Conservation (phyloP, 1,140 invertebrate genomes). For the Drosophila kepulauana region DNA sequence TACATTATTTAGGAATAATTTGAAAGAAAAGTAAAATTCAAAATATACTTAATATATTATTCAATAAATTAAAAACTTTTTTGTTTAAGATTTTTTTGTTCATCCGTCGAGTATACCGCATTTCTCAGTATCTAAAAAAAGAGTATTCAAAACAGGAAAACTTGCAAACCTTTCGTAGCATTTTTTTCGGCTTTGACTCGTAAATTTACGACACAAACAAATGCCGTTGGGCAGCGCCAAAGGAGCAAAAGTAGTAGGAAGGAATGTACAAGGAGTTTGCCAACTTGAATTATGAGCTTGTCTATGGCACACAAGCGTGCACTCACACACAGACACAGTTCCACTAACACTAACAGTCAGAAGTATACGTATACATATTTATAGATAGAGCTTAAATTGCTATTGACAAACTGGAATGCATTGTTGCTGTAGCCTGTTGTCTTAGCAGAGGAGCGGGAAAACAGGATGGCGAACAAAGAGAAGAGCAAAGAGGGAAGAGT, state of each 20-base stretch:
- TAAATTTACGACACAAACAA: slow-evolving; percentile 59
- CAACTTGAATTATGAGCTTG: slow-evolving; percentile 67
- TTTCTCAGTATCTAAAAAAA: neutral
- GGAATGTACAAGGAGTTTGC: slow-evolving; percentile 46
- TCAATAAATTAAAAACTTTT: too few species aligned
- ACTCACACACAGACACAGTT: slow-evolving; percentile 20
- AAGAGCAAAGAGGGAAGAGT: neutral
- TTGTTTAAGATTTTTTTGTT: too few species aligned
- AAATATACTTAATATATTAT: neutral
- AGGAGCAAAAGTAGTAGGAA: slow-evolving; percentile 5
- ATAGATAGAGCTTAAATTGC: slow-evolving; percentile 51
- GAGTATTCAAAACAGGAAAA: slow-evolving; percentile 28
- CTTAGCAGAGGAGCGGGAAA: slow-evolving; percentile 20
- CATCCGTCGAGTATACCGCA: neutral
- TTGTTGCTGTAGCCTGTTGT: slow-evolving; percentile 36
- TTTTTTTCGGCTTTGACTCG: slow-evolving; percentile 46
- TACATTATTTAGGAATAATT: too few species aligned
- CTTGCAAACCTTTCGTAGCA: slow-evolving; percentile 29
- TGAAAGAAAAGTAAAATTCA: too few species aligned
- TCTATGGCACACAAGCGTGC: slow-evolving; percentile 40
- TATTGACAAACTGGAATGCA: slow-evolving; percentile 51
- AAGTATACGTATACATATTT: slow-evolving; percentile 32
- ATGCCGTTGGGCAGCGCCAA: slow-evolving; percentile 30
- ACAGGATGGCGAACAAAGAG: neutral
- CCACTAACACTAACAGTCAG: slow-evolving; percentile 4